A percentile compares a stretch with the other conserved stretches of the same genome.
phyloP scores from a whole-genome alignment of 1,140 invertebrate species.

The Thereuonema tuberculata region DNA sequence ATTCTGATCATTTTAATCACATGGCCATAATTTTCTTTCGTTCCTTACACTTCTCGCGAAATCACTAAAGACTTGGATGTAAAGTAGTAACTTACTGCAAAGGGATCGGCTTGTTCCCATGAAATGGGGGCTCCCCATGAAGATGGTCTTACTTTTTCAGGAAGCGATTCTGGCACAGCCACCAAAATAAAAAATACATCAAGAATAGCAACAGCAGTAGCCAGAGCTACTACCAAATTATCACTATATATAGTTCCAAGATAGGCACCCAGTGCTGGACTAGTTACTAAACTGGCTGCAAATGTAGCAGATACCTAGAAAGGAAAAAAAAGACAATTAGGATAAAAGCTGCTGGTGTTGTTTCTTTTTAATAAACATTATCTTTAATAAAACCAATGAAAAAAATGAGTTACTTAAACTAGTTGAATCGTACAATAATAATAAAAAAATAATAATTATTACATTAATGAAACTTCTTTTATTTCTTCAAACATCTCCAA shows the following conservation, averaged over 20 bases:
- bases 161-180: constrained; percentile 92
- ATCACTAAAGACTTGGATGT: too few species aligned
- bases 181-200: constrained; percentile 98
- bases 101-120: constrained; percentile 96
- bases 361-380: neutral
- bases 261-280: constrained; percentile 89
- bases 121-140: constrained; percentile 68
- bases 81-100: too few species aligned
- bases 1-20: too few species aligned
- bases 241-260: constrained; percentile 79
- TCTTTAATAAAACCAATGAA: constrained; percentile 6
- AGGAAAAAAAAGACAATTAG: too few species aligned
- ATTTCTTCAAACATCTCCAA: too few species aligned
- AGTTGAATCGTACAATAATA: too few species aligned
- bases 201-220: constrained; percentile 82
- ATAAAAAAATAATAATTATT: too few species aligned
- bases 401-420: neutral
- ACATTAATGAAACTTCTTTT: too few species aligned
- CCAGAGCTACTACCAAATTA: constrained; percentile 86
- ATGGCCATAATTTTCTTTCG: too few species aligned
- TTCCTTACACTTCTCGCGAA: too few species aligned
- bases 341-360: constrained; percentile 7
- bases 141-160: constrained; percentile 74
- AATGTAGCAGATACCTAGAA: constrained; percentile 85
- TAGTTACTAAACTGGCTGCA: constrained; percentile 93